These are phyloP conservation scores for Euborellia annulipes DNA, from an alignment of 1,140 invertebrate species.

Conservation along the genomic window DNA sequence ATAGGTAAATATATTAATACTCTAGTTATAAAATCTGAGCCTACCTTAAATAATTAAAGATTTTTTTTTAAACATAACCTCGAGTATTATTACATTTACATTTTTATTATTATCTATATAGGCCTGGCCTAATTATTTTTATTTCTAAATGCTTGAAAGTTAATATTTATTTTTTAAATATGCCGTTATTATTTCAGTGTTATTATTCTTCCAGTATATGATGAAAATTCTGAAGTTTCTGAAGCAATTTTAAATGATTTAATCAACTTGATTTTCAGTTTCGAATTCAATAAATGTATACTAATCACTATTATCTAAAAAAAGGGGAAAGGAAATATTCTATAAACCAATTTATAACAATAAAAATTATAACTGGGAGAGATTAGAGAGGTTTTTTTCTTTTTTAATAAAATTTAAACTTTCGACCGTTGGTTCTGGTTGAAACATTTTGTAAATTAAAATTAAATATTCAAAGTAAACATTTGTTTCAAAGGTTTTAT, in stretches of 20 bases:
- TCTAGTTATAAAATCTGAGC: no score
- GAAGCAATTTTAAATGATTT: constrained; percentile 41
- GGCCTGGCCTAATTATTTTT: constrained; percentile 6
- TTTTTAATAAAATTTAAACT: constrained; percentile 3
- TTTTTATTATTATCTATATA: no score
- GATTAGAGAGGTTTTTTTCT: constrained; percentile 1
- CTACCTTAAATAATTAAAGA: no score
- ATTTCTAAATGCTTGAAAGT: neutral
- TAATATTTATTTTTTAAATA: constrained; percentile 1
- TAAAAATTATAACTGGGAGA: constrained; percentile 1
- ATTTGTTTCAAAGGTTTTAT: no score
- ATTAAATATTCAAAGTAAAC: no score
- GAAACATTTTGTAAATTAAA: no score
- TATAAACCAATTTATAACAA: constrained; percentile 4
- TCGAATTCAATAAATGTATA: constrained; percentile 57
- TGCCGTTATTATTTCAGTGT: constrained; percentile 28
- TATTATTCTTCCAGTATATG: constrained; percentile 52
- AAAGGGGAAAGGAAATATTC: constrained; percentile 33
- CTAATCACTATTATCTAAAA: constrained; percentile 43
- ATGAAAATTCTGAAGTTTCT: constrained; percentile 48
- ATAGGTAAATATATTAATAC: no score
- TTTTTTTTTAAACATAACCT: no score
- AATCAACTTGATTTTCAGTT: constrained; percentile 46
- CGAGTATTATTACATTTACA: no score
- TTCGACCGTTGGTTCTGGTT: no score